phyloP scores from a whole-genome alignment of 2,888 invertebrate species.

The Lasioglossum villosulum region DNA sequence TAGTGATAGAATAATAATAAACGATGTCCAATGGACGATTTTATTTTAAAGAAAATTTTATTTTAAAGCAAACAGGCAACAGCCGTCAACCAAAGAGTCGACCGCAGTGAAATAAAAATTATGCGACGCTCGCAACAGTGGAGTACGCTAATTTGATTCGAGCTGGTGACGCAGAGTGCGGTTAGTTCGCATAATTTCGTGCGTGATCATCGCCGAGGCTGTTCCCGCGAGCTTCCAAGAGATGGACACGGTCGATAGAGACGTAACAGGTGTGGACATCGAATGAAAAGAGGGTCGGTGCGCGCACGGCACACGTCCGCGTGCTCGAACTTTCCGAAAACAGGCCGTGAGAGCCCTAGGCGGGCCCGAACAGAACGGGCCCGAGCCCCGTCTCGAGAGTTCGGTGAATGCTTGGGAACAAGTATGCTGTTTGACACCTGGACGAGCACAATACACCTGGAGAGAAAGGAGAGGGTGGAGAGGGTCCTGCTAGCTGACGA shows the following conservation, averaged over 20 bases:
- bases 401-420: conserved; percentile 47
- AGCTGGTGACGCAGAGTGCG: not conserved
- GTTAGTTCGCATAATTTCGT: conserved; percentile 56
- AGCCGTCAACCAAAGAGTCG: not conserved
- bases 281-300: conserved; percentile 16
- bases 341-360: not conserved
- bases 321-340: conserved; percentile 38
- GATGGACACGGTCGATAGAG: conserved; percentile 66
- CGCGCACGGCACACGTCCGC: conserved; percentile 47
- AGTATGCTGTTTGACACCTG: conserved; percentile 73
- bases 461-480: conserved; percentile 34
- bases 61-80: not conserved
- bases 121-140: not conserved
- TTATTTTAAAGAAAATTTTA: not conserved
- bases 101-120: not conserved
- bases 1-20: not conserved
- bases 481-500: conserved; percentile 43
- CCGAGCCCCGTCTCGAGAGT: not conserved
- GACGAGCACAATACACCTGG: conserved; percentile 38
- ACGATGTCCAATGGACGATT: not conserved
- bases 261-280: conserved; percentile 70
- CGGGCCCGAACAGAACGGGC: not conserved
- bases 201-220: conserved; percentile 53
- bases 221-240: conserved; percentile 36
- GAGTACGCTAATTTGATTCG: not conserved